phyloP scores from a whole-genome alignment of 2,113 vertebrate genomes.

The Athene cunicularia region DNA sequence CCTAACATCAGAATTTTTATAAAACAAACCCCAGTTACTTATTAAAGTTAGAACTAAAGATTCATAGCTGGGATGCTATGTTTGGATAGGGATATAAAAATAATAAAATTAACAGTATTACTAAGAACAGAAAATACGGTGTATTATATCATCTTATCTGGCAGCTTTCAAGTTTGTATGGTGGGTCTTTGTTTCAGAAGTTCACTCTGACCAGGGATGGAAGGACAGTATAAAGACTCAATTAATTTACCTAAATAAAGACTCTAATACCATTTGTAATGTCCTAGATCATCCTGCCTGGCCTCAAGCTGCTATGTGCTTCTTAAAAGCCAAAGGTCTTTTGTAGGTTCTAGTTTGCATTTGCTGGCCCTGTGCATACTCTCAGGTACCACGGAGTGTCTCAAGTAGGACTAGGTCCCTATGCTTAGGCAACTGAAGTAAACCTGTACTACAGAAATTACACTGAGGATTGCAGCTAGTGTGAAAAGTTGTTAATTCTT shows the following conservation, averaged over 20 bases:
- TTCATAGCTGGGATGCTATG: neutral
- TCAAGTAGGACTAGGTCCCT: neutral
- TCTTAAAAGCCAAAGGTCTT: neutral
- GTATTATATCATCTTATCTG: neutral
- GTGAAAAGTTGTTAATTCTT: neutral
- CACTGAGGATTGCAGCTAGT: neutral
- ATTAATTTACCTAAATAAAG: neutral
- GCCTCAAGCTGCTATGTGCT: neutral
- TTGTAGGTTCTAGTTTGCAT: neutral
- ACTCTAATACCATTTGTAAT: too few relatives aligned
- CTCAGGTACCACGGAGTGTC: neutral
- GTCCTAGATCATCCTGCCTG: neutral
- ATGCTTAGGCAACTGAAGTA: neutral
- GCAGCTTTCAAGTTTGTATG: neutral
- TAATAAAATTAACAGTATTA: neutral
- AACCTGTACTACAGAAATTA: neutral
- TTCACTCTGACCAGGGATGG: neutral
- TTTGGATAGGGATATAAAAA: neutral
- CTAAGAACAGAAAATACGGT: neutral
- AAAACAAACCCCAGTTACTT: neutral
- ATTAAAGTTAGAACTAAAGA: neutral
- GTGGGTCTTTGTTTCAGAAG: neutral
- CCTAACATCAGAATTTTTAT: neutral
- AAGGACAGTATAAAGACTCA: neutral
- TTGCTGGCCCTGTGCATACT: neutral